phyloP scores from a whole-genome alignment of 1,140 invertebrate genomes.

The Ditylenchus dipsaci region DNA sequence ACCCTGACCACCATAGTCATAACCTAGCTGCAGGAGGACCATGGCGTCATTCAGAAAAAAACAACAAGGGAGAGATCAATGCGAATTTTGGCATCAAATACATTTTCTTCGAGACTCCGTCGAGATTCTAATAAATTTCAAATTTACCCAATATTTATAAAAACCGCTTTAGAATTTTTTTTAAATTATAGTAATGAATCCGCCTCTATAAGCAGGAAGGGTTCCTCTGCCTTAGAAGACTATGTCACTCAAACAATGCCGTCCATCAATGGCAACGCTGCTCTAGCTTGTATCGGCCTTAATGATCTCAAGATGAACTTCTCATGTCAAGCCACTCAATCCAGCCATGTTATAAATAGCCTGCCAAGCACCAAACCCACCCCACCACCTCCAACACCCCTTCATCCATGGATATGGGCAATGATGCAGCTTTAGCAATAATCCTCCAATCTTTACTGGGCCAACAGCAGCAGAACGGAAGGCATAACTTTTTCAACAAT shows the following conservation, averaged over 20 bases:
- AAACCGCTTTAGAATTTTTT: too few relatives aligned
- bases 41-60: too few relatives aligned
- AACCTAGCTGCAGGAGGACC: too few relatives aligned
- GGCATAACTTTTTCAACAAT: not conserved
- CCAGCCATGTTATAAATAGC: not conserved
- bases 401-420: slow-evolving; percentile 1
- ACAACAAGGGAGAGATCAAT: too few relatives aligned
- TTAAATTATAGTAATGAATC: slow-evolving; percentile 5
- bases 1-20: too few relatives aligned
- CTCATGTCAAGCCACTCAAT: not conserved
- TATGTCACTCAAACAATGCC: slow-evolving; percentile 42
- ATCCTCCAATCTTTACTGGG: slow-evolving; percentile 32
- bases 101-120: too few relatives aligned
- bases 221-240: slow-evolving; percentile 44
- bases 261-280: slow-evolving; percentile 18
- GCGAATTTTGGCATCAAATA: too few relatives aligned
- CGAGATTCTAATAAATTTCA: too few relatives aligned
- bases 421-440: slow-evolving; percentile 18
- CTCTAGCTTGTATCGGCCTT: not conserved
- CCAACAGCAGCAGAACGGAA: slow-evolving; percentile 19
- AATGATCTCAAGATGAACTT: slow-evolving; percentile 1
- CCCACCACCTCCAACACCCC: slow-evolving; percentile 10
- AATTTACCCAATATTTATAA: not conserved
- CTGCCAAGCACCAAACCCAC: slow-evolving; percentile 13
- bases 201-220: slow-evolving; percentile 28